Evolutionary conservation across 2,888 invertebrate species (phyloP).

Genomic region (Sarcophaga caerulescens): DNA sequence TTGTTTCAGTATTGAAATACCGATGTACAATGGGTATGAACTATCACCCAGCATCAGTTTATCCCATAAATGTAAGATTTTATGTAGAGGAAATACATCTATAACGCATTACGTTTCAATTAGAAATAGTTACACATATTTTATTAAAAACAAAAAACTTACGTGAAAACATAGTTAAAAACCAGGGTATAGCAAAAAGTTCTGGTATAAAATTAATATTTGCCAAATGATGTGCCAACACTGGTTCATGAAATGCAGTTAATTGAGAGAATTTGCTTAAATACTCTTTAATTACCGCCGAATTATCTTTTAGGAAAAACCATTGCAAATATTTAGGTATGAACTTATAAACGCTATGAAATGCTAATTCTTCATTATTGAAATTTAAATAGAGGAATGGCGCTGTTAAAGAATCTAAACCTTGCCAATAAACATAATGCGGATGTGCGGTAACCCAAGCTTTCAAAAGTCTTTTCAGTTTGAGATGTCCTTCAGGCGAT

Average conservation of each 20-base stretch:
- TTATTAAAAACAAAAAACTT: slow-evolving; percentile 81
- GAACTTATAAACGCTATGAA: slow-evolving; percentile 96
- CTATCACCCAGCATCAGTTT: slow-evolving; percentile 95
- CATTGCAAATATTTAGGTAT: slow-evolving; percentile 98
- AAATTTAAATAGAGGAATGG: slow-evolving; percentile 98
- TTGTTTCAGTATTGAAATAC: slow-evolving; percentile 95
- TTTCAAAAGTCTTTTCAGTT: slow-evolving; percentile 95
- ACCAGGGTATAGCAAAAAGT: slow-evolving; percentile 99
- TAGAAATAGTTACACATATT: slow-evolving; percentile 11
- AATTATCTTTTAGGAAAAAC: slow-evolving; percentile 98
- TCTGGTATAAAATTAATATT: slow-evolving; percentile 98
- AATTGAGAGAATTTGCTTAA: slow-evolving; percentile 97
- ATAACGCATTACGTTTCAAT: slow-evolving; percentile 70
- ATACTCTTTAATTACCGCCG: slow-evolving; percentile 98
- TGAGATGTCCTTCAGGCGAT: slow-evolving; percentile 94
- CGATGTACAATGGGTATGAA: slow-evolving; percentile 96
- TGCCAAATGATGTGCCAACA: slow-evolving; percentile 93
- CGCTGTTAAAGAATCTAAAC: slow-evolving; percentile 97
- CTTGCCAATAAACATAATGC: slow-evolving; percentile 99
- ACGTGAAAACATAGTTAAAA: slow-evolving; percentile 99
- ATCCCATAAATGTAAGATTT: slow-evolving; percentile 99
- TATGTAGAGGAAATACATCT: slow-evolving; percentile 99
- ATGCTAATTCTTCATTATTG: slow-evolving; percentile 97
- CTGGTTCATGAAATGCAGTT: slow-evolving; percentile 97
- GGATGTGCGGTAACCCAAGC: slow-evolving; percentile 98